Evolutionary conservation across 2,888 invertebrate species (phyloP).

Genomic region (Encarsia formosa): DNA sequence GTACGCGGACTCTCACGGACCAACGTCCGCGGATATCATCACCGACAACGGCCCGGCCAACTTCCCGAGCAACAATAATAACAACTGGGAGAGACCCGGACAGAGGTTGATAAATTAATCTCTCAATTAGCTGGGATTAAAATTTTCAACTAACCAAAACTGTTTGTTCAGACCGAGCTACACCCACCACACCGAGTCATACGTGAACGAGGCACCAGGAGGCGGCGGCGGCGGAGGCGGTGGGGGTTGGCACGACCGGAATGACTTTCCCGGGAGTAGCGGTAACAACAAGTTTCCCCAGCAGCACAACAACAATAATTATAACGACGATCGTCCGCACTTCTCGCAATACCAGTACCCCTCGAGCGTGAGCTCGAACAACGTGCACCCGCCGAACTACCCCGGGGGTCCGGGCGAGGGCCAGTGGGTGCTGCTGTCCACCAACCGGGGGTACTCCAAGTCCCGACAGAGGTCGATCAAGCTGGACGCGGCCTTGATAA

Average conservation of each 20-base stretch:
- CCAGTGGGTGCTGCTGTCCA: slow-evolving; percentile 73
- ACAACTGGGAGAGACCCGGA: slow-evolving; percentile 42
- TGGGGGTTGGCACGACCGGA: slow-evolving; percentile 30
- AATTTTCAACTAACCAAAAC: not conserved
- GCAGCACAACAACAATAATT: slow-evolving; percentile 20
- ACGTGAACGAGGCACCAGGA: slow-evolving; percentile 15
- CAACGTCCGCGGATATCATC: slow-evolving; percentile 52
- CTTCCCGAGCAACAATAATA: slow-evolving; percentile 51
- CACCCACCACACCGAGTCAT: slow-evolving; percentile 24
- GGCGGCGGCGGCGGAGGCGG: too few species aligned
- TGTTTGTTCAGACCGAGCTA: slow-evolving; percentile 21
- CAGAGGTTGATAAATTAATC: slow-evolving; percentile 17
- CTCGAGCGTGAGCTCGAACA: slow-evolving; percentile 3
- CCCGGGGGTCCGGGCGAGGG: slow-evolving; percentile 68
- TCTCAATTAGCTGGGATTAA: not conserved
- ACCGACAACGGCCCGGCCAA: slow-evolving; percentile 58
- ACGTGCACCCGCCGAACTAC: slow-evolving; percentile 55
- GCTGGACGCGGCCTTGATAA: slow-evolving; percentile 35
- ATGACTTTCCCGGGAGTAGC: slow-evolving; percentile 19
- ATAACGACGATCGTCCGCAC: slow-evolving; percentile 35
- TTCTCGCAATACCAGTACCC: slow-evolving; percentile 54
- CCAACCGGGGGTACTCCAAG: slow-evolving; percentile 67
- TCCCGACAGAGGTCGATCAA: slow-evolving; percentile 50
- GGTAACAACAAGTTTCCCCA: slow-evolving; percentile 8
- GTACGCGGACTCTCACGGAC: slow-evolving; percentile 42